Conservation (phyloP, 2,888 invertebrate species). For the Lissonota sp. region DNA sequence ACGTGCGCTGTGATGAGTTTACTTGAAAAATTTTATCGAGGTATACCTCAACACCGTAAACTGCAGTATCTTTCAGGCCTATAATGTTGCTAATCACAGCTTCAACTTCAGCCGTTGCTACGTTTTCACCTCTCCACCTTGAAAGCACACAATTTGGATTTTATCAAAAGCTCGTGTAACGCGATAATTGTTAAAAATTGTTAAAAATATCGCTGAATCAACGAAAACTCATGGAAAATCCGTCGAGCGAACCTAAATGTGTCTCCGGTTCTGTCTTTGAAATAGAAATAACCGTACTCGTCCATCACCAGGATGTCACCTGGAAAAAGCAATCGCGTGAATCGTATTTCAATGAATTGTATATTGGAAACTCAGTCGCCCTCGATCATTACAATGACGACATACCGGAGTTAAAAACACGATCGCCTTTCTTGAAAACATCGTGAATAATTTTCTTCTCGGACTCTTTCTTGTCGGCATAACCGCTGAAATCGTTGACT, state of each 20-base stretch:
- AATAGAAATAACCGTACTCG: slow-evolving; percentile 96
- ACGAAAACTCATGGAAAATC: slow-evolving; percentile 5
- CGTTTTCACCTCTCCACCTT: slow-evolving; percentile 98
- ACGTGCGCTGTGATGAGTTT: not conserved
- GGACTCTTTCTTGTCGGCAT: slow-evolving; percentile 90
- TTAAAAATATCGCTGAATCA: not conserved
- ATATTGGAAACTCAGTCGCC: not conserved
- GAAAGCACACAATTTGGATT: slow-evolving; percentile 5
- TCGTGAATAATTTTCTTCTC: slow-evolving; percentile 93
- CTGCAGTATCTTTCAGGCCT: slow-evolving; percentile 91
- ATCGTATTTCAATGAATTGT: too few relatives aligned
- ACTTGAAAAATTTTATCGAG: slow-evolving; percentile 65
- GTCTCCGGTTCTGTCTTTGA: slow-evolving; percentile 95
- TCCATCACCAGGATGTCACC: slow-evolving; percentile 96
- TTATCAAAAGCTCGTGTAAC: slow-evolving; percentile 3
- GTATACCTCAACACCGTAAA: slow-evolving; percentile 96
- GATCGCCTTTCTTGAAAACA: slow-evolving; percentile 94
- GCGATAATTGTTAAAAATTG: not conserved
- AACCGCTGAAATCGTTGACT: slow-evolving; percentile 89
- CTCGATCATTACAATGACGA: slow-evolving; percentile 10
- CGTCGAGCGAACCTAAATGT: slow-evolving; percentile 86
- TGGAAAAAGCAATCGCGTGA: slow-evolving; percentile 65
- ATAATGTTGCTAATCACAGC: slow-evolving; percentile 92
- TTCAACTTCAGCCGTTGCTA: slow-evolving; percentile 98
- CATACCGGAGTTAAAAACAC: slow-evolving; percentile 92